phyloP scores from a whole-genome alignment of 2,888 invertebrate genomes.

The Ophraella communa region DNA sequence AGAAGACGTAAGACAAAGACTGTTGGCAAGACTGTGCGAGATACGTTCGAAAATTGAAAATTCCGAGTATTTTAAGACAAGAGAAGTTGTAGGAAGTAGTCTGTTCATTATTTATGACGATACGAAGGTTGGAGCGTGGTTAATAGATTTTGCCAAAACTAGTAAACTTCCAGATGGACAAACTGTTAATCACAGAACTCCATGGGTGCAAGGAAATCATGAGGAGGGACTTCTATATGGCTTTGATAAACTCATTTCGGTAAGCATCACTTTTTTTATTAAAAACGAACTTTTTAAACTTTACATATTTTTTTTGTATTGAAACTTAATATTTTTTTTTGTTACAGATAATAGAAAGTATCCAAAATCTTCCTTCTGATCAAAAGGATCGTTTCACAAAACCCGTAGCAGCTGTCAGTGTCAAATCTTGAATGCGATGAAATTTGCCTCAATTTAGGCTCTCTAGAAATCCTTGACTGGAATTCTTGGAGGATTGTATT shows the following conservation, averaged over 20 bases:
- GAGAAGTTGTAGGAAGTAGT: constrained; percentile 94
- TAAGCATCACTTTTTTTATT: constrained; percentile 51
- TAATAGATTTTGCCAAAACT: constrained; percentile 97
- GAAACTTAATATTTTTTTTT: constrained; percentile 26
- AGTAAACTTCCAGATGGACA: constrained; percentile 73
- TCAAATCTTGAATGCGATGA: constrained; percentile 49
- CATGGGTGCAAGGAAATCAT: constrained; percentile 93
- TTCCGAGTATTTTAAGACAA: constrained; percentile 82
- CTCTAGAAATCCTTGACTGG: constrained; percentile 6
- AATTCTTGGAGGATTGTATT: constrained; percentile 14
- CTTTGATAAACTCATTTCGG: constrained; percentile 87
- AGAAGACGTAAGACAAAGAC: constrained; percentile 70
- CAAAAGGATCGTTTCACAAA: constrained; percentile 45
- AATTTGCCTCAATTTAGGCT: constrained; percentile 4
- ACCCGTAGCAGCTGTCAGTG: constrained; percentile 50
- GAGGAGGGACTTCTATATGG: constrained; percentile 96
- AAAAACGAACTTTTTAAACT: too few relatives aligned
- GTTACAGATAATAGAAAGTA: constrained; percentile 48
- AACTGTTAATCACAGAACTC: constrained; percentile 76
- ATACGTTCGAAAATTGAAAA: constrained; percentile 81
- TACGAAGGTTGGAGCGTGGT: constrained; percentile 88
- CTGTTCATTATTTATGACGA: constrained; percentile 93
- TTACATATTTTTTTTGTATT: neutral
- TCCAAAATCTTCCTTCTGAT: constrained; percentile 39
- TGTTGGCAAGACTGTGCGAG: constrained; percentile 76